A percentile compares a stretch with the other conserved stretches of the same genome.
phyloP scores from a whole-genome alignment of 2,113 vertebrate genomes.

The Miniopterus natalensis region DNA sequence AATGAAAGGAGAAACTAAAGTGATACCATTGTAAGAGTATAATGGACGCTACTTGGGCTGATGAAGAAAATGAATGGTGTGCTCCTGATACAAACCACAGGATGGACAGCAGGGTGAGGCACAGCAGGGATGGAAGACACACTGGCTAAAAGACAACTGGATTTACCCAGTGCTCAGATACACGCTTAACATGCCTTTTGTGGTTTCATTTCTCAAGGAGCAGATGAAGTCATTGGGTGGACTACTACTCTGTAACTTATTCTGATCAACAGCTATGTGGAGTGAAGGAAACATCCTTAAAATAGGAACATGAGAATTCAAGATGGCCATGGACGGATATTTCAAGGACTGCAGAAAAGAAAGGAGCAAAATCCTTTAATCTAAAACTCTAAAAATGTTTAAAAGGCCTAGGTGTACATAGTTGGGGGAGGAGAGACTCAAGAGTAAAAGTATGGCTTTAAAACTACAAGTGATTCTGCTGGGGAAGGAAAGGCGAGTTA shows the following conservation, averaged over 20 bases:
- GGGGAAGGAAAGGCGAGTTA: not conserved
- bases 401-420: not conserved
- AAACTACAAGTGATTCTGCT: not conserved
- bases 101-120: not conserved
- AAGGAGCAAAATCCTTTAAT: not conserved
- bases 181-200: not conserved
- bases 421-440: not conserved
- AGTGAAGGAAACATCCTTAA: not conserved
- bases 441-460: not conserved
- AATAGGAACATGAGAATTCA: not conserved
- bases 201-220: not conserved
- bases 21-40: not conserved
- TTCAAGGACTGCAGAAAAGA: slow-evolving; percentile 1
- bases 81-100: not conserved
- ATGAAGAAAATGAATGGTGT: not conserved
- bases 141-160: not conserved
- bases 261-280: not conserved
- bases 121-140: not conserved
- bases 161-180: not conserved
- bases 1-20: not conserved
- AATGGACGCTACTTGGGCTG: not conserved
- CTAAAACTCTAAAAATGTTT: not conserved
- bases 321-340: not conserved
- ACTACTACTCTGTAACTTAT: not conserved
- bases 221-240: not conserved